These are phyloP conservation scores for Eristalis pertinax DNA, from an alignment of 2,888 invertebrate genomes.

Conservation along the genomic window DNA sequence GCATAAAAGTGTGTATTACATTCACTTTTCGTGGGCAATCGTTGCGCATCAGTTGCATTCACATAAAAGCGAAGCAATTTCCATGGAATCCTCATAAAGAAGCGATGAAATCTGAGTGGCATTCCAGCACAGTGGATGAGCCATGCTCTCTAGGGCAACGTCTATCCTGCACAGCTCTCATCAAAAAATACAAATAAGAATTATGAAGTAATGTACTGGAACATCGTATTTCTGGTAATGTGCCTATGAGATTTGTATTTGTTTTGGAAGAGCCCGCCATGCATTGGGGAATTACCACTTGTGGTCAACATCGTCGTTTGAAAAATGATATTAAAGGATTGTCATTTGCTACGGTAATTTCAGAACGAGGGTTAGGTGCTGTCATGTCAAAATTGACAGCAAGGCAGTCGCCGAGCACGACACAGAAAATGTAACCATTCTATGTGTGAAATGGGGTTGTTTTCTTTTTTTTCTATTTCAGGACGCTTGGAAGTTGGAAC, in stretches of 20 bases:
- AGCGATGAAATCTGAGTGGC: conserved; percentile 20
- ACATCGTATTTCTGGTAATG: neutral
- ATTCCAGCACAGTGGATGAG: neutral
- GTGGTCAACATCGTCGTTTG: neutral
- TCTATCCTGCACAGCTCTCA: neutral
- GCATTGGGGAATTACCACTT: neutral
- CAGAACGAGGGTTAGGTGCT: neutral
- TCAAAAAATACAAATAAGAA: conserved; percentile 10
- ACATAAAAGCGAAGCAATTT: neutral
- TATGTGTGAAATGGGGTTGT: too few relatives aligned
- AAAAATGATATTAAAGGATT: neutral
- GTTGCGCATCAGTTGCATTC: neutral
- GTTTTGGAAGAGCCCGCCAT: neutral
- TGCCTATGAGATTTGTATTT: neutral
- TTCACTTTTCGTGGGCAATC: neutral
- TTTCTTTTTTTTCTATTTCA: too few relatives aligned
- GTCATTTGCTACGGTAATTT: neutral
- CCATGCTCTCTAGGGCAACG: neutral
- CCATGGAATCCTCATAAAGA: neutral
- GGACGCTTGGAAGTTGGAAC: too few relatives aligned
- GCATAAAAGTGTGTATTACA: neutral
- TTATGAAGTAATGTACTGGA: neutral
- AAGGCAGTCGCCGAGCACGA: too few relatives aligned
- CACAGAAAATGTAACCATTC: too few relatives aligned
- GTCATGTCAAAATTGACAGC: neutral